These are phyloP conservation scores for Stigmatopora argus DNA, from an alignment of 2,113 vertebrate species.

Conservation along the genomic window DNA sequence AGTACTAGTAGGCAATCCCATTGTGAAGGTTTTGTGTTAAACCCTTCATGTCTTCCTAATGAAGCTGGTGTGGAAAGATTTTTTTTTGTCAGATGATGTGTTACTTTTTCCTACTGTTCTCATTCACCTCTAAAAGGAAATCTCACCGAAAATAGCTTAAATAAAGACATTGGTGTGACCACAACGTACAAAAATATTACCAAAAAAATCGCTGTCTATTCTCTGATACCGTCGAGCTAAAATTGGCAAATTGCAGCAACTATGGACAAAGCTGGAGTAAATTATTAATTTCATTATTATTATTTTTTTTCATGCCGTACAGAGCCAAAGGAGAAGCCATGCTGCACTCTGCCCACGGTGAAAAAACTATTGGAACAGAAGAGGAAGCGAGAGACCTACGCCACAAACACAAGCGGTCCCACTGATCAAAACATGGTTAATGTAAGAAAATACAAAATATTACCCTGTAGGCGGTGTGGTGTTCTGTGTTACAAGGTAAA, in stretches of 20 bases:
- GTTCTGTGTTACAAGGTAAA: neutral
- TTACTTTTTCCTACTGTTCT: neutral
- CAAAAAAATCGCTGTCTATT: too few relatives aligned
- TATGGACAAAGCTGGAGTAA: neutral
- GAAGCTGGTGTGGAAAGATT: conserved; percentile 71
- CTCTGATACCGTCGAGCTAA: too few relatives aligned
- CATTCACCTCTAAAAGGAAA: conserved; percentile 1
- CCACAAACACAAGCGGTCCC: conserved; percentile 39
- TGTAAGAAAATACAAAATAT: conserved; percentile 36
- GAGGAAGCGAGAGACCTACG: conserved; percentile 73
- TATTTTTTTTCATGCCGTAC: conserved; percentile 12
- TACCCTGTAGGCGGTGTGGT: neutral
- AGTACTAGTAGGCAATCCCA: conserved; percentile 51
- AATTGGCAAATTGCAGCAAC: too few relatives aligned
- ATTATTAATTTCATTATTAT: neutral
- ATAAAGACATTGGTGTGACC: too few relatives aligned
- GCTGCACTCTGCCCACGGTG: conserved; percentile 80
- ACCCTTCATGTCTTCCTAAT: conserved; percentile 62
- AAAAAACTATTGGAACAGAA: conserved; percentile 87
- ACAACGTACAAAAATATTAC: too few relatives aligned
- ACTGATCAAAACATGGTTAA: conserved; percentile 22
- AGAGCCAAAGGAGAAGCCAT: conserved; percentile 77
- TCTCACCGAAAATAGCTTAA: neutral
- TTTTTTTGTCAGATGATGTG: conserved; percentile 47
- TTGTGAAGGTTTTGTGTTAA: conserved; percentile 57